Conservation (phyloP, 2,113 vertebrate genomes). For the Bambusicola thoracicus region DNA sequence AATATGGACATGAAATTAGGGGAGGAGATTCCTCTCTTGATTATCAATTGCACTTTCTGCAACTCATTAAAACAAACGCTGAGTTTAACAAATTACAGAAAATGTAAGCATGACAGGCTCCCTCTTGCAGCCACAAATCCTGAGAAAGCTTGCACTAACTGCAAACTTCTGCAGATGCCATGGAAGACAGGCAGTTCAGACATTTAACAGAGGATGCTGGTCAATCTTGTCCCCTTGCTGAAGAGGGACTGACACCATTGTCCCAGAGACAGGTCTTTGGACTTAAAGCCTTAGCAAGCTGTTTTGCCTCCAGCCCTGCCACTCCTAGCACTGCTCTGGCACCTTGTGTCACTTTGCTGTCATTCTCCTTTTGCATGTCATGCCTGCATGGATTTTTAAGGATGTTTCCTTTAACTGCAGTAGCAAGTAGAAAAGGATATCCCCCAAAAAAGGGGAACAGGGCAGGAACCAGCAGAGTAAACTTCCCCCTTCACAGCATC, state of each 20-base stretch:
- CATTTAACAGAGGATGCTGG: background rate
- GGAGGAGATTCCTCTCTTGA: background rate
- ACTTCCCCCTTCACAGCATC: background rate
- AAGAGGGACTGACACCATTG: background rate
- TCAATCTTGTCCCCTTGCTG: background rate
- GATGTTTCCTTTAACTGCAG: background rate
- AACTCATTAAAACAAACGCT: background rate
- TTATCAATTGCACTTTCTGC: background rate
- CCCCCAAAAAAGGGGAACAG: background rate
- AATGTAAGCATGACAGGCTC: background rate
- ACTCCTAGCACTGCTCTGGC: background rate
- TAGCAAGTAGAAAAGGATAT: background rate
- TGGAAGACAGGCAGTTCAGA: background rate
- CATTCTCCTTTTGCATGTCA: background rate
- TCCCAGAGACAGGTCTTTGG: background rate
- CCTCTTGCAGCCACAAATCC: background rate
- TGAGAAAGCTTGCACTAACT: background rate
- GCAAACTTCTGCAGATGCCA: background rate
- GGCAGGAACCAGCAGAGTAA: background rate
- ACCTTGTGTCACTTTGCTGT: background rate
- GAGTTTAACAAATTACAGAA: background rate
- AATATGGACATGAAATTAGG: background rate
- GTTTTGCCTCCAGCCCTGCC: background rate
- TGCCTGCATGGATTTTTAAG: background rate
- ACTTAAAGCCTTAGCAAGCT: background rate